Evolutionary conservation across 2,888 invertebrate genomes (phyloP), one percentile per base, ranked within the genome.

Genomic region (Pediacus dermestoides): DNA sequence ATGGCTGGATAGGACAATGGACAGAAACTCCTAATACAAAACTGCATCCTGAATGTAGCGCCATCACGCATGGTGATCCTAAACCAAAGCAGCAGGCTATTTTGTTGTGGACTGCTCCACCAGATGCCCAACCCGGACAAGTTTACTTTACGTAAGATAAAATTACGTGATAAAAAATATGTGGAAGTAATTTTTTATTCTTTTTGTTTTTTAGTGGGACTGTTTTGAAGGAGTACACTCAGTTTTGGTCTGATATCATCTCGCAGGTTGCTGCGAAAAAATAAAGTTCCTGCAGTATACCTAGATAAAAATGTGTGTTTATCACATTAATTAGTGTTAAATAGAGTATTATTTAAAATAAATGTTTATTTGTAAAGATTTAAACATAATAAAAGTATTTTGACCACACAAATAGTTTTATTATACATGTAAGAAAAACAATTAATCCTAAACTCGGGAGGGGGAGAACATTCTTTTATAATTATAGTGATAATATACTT

Each of bases 1-100:
- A 86, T 59, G 75, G 81, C 44, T 88, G 88, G 88, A 72, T 87
- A 30, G 88, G 88, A 2, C 70, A 76, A 23, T 88, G 85, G 82
- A 75, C 80, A 43, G 76, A 79, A 48, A 80, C 83, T 0, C 78
- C 81, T 1, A 86, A 87, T 61, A 85, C 85, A 2, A 87, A 83
- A 51, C 72, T 78, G 2, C 84, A 86, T 57, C 81, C 85, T 0
- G 88, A 88, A 66, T 88, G 88, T 63, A 78, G 85, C 30, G 80
- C 86, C 32, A 78, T 87, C 54, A 88, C 88, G 2, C 88, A 88
- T 61, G 83, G 80, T 1, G 86, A 87, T 65, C 82, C 85, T 4
- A 74, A 78, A 37, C 82, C 82, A 53, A 88, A 88, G 65, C 70
- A 80, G 42, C 75, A 81, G 34, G 86, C 86, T 0, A 82, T 79